Evolutionary conservation across 2,797 vertebrate genomes (phyloP), one percentile per base, ranked within the genome.

Genomic region (Ceryle rudis): DNA sequence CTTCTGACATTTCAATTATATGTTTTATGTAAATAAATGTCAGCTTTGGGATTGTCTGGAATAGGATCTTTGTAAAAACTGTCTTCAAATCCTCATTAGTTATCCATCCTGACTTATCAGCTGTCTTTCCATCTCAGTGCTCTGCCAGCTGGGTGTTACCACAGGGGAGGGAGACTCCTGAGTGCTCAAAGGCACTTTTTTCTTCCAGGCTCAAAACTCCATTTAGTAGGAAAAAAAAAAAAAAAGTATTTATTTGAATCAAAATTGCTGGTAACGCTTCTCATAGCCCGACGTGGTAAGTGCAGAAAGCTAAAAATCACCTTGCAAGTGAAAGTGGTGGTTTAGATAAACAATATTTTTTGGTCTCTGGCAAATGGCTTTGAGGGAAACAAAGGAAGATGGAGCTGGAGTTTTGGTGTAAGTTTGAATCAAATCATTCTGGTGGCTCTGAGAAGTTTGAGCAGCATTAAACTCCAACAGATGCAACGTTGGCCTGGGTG

Each of bases 21-120:
- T 83, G 67, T 71, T 91, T 91, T 58, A 46, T 75, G 72, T 86
- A 91, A 89, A 89, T 89, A 74, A 83, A 57, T 74, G 49, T 42
- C 89, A 89, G 52, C 78, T 66, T 37, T 5, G 18, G 72, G 37
- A 11, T 58, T 62, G 42, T 46, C 47, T 49, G 67, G 58, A 66
- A 80, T 5, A 61, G 67, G 39, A 65, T n/a, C 42, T 91, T 89
- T 89, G 81, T 14, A 23, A 52, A 35, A 26, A 20, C 66, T 66
- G 35, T 57, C 67, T 86, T 82, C 67, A 80, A 42, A 79, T 35
- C 54, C 73, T 79, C 72, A 22, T 61, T 44, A 44, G 11, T 58
- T 28, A 9, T 37, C 42, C 5, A 1, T 11, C 16, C 55, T 51
- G 80, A 49, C 9, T 37, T 58, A 8, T 42, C 21, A 44, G 22